Base-by-base conservation (phyloP, 2,888 invertebrate species). In the Andricus quercusramuli region DNA sequence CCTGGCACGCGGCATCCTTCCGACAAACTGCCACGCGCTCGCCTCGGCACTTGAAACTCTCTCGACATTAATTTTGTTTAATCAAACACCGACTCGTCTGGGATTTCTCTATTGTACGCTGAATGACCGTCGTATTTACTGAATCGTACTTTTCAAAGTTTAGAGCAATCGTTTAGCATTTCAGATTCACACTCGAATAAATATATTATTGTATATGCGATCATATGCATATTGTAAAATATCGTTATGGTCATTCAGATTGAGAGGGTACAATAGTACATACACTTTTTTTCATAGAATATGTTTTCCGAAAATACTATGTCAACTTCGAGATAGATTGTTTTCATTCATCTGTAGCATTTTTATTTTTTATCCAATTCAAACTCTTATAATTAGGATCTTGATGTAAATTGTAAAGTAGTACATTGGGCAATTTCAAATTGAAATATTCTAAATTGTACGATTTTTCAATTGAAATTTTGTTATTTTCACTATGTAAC, bases 51-150 rank as follows among this genome's bases (percentile, higher is more conserved):
- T 70, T 70, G 70, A 70, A 47, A 47, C 15, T 51, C 29, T 70
- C 47, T 70, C 47, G 51, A 70, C 70, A 70, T 70, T 70, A 70
- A 70, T 70, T 70, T 70, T 51, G 51, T 70, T 70, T 70, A 70
- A 70, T 70, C 70, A 70, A 70, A 70, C 70, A 70, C 47, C 70
- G 44, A 25, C 68, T 67, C 41, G 41, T 67, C 29, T 29, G 70
- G 70, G 70, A 70, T 47, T 70, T 70, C 70, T 25, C 70, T 44
- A 70, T 70, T 70, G 70, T 70, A 11, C 51, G 47, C 29, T 29
- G 41, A 5, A 44, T 44, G 25, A 15, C 47, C 17, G 44, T 22
- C 70, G 22, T 29, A 51, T 51, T 70, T 25, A 68, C 65, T 32
- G 68, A 70, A 70, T 25, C 65, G 32, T 9, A 32, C 20, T 70